Conservation (phyloP, 1,140 invertebrate species). For the Nasonia vitripennis region DNA sequence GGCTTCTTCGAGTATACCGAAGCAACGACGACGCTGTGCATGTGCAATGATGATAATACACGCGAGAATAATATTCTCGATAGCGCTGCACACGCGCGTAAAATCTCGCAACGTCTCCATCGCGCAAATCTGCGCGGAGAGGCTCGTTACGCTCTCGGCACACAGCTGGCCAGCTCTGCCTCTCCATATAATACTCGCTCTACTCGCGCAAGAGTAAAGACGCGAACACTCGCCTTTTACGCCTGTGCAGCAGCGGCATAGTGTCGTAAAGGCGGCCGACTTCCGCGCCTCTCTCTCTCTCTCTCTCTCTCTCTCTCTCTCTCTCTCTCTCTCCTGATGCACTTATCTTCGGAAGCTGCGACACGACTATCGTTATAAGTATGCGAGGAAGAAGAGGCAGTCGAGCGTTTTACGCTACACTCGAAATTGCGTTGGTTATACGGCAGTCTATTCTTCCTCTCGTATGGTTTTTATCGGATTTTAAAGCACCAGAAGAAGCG, state of each 20-base stretch:
- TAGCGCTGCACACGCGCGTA: no score
- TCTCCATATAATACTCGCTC: no score
- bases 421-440: constrained; percentile 5
- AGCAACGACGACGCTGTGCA: background rate
- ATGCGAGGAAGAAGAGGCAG: background rate
- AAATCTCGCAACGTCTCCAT: background rate
- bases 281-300: background rate
- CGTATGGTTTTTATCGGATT: constrained; percentile 40
- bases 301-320: background rate
- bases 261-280: constrained; percentile 15
- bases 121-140: no score
- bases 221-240: constrained; percentile 27
- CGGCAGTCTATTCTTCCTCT: no score
- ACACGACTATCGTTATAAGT: constrained; percentile 17
- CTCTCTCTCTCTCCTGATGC: background rate
- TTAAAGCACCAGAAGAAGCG: constrained; percentile 15
- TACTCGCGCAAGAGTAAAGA: background rate
- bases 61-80: no score
- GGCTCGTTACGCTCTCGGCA: background rate
- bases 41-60: no score
- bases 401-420: background rate
- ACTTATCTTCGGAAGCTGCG: background rate
- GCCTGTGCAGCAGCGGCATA: background rate
- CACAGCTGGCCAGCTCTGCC: no score
- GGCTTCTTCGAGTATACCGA: background rate